Base-by-base conservation (phyloP, 2,797 vertebrate genomes). In the Sebastes cheni region DNA sequence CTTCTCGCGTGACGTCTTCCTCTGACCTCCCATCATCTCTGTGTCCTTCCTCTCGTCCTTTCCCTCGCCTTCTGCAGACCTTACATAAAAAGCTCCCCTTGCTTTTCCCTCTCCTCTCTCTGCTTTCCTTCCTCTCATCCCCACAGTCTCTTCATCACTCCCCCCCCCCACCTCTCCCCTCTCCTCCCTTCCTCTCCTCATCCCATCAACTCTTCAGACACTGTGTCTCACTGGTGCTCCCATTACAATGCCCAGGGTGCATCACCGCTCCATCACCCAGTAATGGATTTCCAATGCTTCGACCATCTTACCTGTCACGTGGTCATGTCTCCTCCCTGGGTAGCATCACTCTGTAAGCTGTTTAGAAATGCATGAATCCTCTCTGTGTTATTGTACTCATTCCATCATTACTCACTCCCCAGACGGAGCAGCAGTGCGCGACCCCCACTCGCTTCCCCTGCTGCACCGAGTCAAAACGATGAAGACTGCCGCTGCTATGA, bases 201-300 rank as follows among this genome's bases (percentile, higher is more conserved):
- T 84, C 87, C 88, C 90, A 83, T 89, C 85, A 85, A 8, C 75
- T 72, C 85, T 75, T 88, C 89, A 90, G 89, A 89, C 90, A 87
- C 50, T 61, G 72, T 77, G 89, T 92, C 88, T 92, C 89, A 89
- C 84, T 71, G 80, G 42, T 61, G 84, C 81, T 86, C 80, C 85
- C 84, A 91, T 92, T 90, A 92, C 81, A 84, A 79, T 82, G 82
- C 81, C 84, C 86, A 76, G 82, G 80, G 86, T 90, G 87, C 91
- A 89, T 86, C 84, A 76, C 75, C 13, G 13, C 84, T 87, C 87
- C 86, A 90, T 92, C 88, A 89, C 79, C 73, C 79, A 73, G 85
- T 93, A 93, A 94, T 94, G 89, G 90, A 92, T 93, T 94, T 91
- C 84, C 84, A 91, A 89, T 89, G 83, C 89, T 89, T 89, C 56